Percentiles rank a stretch among this genome's conserved stretches.
These are phyloP conservation scores for Heterotis niloticus DNA, from an alignment of 2,113 vertebrate genomes.

Conservation along the genomic window DNA sequence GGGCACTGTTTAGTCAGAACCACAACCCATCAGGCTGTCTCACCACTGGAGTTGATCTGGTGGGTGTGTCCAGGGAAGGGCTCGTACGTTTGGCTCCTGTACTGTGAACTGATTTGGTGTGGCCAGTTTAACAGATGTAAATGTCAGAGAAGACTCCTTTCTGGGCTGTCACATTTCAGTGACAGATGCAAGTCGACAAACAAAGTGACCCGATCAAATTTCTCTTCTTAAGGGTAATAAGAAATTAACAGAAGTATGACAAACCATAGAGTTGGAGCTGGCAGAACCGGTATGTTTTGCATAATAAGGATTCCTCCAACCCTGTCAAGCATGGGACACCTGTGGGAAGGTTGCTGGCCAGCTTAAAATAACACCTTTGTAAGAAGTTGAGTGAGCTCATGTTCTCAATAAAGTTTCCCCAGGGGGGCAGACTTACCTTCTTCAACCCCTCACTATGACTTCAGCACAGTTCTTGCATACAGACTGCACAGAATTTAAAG, in stretches of 20 bases:
- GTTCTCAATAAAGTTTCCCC: not conserved
- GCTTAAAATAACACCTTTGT: not conserved
- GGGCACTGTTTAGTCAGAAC: not conserved
- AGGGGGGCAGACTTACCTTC: not conserved
- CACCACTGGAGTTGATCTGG: not conserved
- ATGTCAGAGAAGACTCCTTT: slow-evolving; percentile 45
- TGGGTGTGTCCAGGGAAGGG: slow-evolving; percentile 31
- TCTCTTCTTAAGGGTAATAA: slow-evolving; percentile 45
- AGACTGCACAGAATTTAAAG: not conserved
- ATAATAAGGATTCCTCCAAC: slow-evolving; percentile 29
- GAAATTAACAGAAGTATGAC: slow-evolving; percentile 39
- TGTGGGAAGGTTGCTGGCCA: slow-evolving; percentile 23
- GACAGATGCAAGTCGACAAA: slow-evolving; percentile 50
- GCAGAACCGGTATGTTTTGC: slow-evolving; percentile 30
- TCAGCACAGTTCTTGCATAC: not conserved
- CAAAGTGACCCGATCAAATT: slow-evolving; percentile 50
- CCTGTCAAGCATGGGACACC: not conserved
- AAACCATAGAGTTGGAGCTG: slow-evolving; percentile 16
- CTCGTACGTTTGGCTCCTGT: slow-evolving; percentile 24
- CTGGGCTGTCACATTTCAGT: slow-evolving; percentile 47
- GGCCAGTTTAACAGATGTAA: slow-evolving; percentile 51
- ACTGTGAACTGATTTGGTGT: slow-evolving; percentile 2
- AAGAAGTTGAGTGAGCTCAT: not conserved
- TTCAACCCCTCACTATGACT: not conserved
- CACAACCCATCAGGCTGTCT: not conserved